Conservation (phyloP, 2,113 vertebrate genomes). For the Lophura nycthemera region DNA sequence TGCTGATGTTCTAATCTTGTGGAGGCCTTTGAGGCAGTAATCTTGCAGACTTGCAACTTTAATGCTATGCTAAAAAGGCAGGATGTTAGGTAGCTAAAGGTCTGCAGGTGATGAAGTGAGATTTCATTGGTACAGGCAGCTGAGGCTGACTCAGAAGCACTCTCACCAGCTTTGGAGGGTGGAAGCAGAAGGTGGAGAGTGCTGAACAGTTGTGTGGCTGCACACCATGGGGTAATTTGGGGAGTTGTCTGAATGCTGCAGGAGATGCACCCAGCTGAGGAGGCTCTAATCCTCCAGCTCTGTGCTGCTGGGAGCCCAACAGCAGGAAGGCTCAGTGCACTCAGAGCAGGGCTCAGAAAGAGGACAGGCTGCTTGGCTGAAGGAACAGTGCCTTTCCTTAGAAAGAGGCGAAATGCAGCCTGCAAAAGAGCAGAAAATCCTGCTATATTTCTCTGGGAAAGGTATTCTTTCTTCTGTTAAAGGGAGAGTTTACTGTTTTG, state of each 20-base stretch:
- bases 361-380: not conserved
- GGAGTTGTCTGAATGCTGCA: not conserved
- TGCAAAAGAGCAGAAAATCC: not conserved
- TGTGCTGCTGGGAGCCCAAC: not conserved
- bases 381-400: not conserved
- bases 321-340: not conserved
- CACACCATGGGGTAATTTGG: rapidly evolving
- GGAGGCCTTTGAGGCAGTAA: not conserved
- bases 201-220: rapidly evolving
- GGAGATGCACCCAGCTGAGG: not conserved
- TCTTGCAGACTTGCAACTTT: not conserved
- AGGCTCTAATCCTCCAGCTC: not conserved
- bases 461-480: not conserved
- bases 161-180: not conserved
- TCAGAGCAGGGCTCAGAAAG: not conserved
- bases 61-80: not conserved
- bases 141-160: not conserved
- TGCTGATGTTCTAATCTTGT: not conserved
- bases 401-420: not conserved
- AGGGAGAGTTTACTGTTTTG: not conserved
- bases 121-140: not conserved
- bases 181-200: not conserved
- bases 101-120: no score
- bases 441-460: not conserved
- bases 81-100: not conserved